Base-by-base conservation (phyloP, 2,797 vertebrate species). In the Emys orbicularis region DNA sequence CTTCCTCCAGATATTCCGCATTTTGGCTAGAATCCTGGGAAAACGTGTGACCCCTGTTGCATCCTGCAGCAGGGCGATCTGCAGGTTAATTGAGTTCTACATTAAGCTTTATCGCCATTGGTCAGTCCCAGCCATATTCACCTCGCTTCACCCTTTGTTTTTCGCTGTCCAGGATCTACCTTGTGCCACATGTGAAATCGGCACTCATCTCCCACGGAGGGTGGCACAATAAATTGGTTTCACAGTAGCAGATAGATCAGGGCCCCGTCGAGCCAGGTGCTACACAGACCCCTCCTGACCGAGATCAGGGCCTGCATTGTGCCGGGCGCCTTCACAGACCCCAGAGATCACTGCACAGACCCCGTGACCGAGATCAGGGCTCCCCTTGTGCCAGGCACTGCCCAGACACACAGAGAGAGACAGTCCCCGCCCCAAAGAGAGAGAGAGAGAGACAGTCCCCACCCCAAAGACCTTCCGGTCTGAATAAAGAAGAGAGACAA, bases 111-210 rank as follows among this genome's bases (percentile, higher is more conserved):
- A 37, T 41, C 11, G 19, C 65, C 19, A 12, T 72, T 3, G 65
- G 65, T 37, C 65, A 21, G n/a, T 23, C 18, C n/a, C 65, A 37
- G 18, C 65, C 8, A 12, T 11, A 11, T 11, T 37, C n/a, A 21
- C 65, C 11, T 10, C 3, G 5, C 9, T 9, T 68, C n/a, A 1
- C 4, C 2, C n/a, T 41, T 10, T 12, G 19, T 5, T 37, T n/a
- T 37, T 37, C 37, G 9, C 19, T 37, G 5, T 34, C 61, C 31
- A 61, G 6, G 7, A 34, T 16, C 59, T 16, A 34, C 31, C 59
- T 18, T 4, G 13, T 68, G 65, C 19, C n/a, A 5, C n/a, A 23
- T 2, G 19, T 72, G 65, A 37, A 10, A 65, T 65, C 34, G 6
- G 59, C 29, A 12, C 56, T 12, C 56, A 5, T 27, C 56, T 57